A percentile compares a stretch with the other conserved stretches of the same genome.
phyloP scores from a whole-genome alignment of 2,797 vertebrate genomes.

The Austrolebias charrua region DNA sequence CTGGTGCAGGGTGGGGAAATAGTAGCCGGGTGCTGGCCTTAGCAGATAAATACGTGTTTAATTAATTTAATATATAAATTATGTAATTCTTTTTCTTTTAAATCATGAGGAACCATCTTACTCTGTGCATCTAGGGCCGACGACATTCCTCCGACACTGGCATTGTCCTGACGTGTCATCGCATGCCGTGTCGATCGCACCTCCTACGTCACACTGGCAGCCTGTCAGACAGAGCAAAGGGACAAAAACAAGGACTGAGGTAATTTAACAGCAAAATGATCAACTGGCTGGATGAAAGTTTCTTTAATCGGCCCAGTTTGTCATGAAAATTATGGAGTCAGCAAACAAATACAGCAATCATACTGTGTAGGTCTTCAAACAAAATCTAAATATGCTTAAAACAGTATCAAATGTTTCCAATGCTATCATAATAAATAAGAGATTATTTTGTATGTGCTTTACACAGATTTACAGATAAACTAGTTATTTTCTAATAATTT shows the following conservation, averaged over 20 bases:
- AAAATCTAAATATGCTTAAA: no score
- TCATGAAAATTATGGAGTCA: no score
- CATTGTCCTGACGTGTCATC: slow-evolving; percentile 78
- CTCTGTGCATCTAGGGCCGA: slow-evolving; percentile 82
- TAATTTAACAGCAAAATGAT: background rate
- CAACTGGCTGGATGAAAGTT: no score
- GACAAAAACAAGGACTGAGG: background rate
- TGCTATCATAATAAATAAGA: no score
- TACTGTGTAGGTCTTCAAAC: no score
- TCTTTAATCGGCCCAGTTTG: no score
- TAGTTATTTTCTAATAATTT: no score
- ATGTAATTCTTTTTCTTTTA: background rate
- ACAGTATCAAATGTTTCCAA: no score
- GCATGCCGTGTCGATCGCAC: slow-evolving; percentile 77
- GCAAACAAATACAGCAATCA: no score
- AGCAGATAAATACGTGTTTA: background rate
- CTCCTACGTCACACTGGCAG: slow-evolving; percentile 89
- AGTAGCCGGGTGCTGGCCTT: slow-evolving; percentile 81
- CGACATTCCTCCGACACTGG: slow-evolving; percentile 81
- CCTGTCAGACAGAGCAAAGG: slow-evolving; percentile 66
- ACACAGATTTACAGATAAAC: no score
- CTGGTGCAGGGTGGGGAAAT: slow-evolving; percentile 90
- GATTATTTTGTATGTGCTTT: no score
- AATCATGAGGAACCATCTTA: slow-evolving; percentile 70
- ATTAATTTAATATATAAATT: background rate